Base-by-base conservation (phyloP, 2,888 invertebrate genomes). In the Artemia sp. region DNA sequence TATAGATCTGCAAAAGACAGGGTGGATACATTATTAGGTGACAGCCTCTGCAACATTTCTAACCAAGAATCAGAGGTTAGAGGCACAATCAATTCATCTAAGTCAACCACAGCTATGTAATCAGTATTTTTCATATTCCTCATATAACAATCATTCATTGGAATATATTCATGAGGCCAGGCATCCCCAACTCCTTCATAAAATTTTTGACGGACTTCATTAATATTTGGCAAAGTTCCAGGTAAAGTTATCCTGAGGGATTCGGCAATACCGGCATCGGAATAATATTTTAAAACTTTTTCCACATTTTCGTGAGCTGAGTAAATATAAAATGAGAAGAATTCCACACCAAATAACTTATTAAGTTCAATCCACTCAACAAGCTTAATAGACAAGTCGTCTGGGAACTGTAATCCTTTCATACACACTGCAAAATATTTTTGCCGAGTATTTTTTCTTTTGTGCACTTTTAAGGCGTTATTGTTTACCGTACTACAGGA, bases 81-180 rank as follows among this genome's bases (percentile, higher is more conserved):
- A 19, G 88, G 88, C 70, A 88, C 80, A 70, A 89, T 82, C 68
- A 87, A 80, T 79, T 89, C 88, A 77, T 89, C 88, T 67, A 87
- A 81, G 76, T 89, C 88, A 73, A 88, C 78, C 11, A 88, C 86
- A 51, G 88, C 79, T 19, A 87, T 79, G 76, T 81, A 86, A 74
- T 84, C 81, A 58, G 86, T 85, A 8, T 74, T 80, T 74, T 82
- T 79, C 69, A 87, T 78, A 78, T 86, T 86, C 76, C 86, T 82
- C 77, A 89, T 88, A 71, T 88, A 82, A 76, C 88, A 89, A 77
- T 88, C 87, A 77, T 89, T 89, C 77, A 88, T 89, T 0, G 87
- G 84, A 72, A 88, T 81, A 52, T 89, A 79, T 76, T 89, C 88
- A 78, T 87, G 81, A 70, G 83, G 83, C 74, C 88, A 81, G 75